Conservation (phyloP, 2,797 vertebrate genomes). For the Enteromius afrohamiltoni region DNA sequence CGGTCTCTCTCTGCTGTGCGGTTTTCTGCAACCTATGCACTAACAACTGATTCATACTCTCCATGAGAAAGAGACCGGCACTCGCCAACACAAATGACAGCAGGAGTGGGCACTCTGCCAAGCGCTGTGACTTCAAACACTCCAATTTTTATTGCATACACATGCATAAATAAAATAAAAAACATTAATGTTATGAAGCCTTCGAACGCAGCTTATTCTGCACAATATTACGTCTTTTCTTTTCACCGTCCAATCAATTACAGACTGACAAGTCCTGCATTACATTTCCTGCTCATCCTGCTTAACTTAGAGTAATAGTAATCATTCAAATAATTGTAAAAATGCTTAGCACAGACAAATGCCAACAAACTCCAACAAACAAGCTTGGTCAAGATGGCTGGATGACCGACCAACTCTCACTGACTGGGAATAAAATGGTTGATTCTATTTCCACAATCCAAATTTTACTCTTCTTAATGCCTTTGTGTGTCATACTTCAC, state of each 20-base stretch:
- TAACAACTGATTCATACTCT: constrained; percentile 80
- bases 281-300: neutral
- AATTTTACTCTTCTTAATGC: too few relatives aligned
- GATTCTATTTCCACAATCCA: too few relatives aligned
- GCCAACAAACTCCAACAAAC: too few relatives aligned
- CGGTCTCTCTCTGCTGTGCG: constrained; percentile 64
- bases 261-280: neutral
- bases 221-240: constrained; percentile 8
- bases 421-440: too few relatives aligned
- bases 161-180: constrained; percentile 35
- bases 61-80: constrained; percentile 67
- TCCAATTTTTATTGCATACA: constrained; percentile 17
- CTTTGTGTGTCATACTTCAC: too few relatives aligned
- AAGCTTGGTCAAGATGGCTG: too few relatives aligned
- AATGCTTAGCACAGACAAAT: neutral
- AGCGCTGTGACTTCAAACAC: constrained; percentile 71
- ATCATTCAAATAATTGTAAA: neutral
- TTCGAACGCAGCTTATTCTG: neutral
- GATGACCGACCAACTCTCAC: too few relatives aligned
- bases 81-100: constrained; percentile 80
- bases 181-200: constrained; percentile 1
- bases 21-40: constrained; percentile 79
- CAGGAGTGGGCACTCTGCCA: constrained; percentile 72
- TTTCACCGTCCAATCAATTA: neutral
- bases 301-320: neutral